Evolutionary conservation across 1,140 invertebrate species (phyloP).

Genomic region (Trissolcus basalis): DNA sequence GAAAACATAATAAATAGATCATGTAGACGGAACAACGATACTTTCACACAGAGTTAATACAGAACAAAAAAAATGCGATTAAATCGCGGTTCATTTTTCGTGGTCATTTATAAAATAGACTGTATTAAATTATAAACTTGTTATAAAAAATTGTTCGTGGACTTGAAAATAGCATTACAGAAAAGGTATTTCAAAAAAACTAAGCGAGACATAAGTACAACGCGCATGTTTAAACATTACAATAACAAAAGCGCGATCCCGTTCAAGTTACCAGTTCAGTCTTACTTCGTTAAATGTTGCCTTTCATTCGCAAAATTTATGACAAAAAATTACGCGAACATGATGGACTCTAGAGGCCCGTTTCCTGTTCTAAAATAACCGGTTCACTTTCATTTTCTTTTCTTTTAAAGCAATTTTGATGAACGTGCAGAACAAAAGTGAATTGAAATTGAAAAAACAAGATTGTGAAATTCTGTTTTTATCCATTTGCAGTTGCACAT

Average conservation of each 20-base stretch:
- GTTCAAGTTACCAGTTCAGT: constrained; percentile 44
- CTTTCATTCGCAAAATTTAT: constrained; percentile 15
- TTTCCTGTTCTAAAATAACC: no score
- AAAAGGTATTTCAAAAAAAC: constrained; percentile 5
- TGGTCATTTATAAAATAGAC: no score
- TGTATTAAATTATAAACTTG: no score
- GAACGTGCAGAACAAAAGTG: no score
- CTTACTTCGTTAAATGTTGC: constrained; percentile 41
- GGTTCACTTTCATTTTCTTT: neutral
- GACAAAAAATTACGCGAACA: constrained; percentile 21
- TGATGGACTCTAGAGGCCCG: neutral
- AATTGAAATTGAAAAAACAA: no score
- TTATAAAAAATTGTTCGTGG: no score
- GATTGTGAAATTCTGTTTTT: no score
- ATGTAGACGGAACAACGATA: constrained; percentile 29
- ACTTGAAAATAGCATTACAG: neutral
- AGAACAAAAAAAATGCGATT: neutral
- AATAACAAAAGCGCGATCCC: constrained; percentile 36
- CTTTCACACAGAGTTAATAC: constrained; percentile 19
- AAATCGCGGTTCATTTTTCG: neutral
- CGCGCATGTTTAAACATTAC: constrained; percentile 21
- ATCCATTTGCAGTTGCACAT: no score
- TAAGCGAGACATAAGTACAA: constrained; percentile 41
- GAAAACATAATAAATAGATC: constrained; percentile 45
- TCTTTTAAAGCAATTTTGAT: no score